Percentiles rank a stretch among this genome's conserved stretches.
Conservation (phyloP, 2,113 vertebrate genomes). For the Dinomys branickii region DNA sequence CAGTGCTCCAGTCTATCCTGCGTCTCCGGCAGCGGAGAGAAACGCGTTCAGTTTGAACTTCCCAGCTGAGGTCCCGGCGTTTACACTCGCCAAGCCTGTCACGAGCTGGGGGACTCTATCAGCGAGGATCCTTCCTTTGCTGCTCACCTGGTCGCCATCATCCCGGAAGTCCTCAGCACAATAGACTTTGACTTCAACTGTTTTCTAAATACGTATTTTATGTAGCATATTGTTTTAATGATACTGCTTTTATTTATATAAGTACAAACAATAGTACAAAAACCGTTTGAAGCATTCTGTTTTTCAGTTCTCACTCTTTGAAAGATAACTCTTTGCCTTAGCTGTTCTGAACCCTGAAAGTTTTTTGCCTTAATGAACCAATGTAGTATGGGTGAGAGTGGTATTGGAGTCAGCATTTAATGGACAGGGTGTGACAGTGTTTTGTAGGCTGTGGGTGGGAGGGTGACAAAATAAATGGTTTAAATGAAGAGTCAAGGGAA, state of each 20-base stretch:
- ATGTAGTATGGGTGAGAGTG: not conserved
- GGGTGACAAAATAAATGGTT: not conserved
- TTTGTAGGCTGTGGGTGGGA: not conserved
- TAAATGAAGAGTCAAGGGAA: not conserved
- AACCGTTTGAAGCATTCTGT: not conserved
- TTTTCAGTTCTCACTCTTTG: not conserved
- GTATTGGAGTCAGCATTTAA: not conserved
- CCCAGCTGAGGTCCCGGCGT: too few relatives aligned
- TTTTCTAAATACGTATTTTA: not conserved
- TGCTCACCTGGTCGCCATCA: too few relatives aligned
- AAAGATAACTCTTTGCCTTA: constrained; percentile 2
- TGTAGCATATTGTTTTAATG: not conserved
- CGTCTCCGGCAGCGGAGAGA: too few relatives aligned
- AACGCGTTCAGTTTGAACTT: too few relatives aligned
- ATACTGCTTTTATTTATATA: not conserved
- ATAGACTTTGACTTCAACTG: not conserved
- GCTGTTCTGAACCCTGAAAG: not conserved
- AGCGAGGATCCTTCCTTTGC: too few relatives aligned
- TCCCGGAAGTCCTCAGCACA: not conserved
- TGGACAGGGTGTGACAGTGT: not conserved
- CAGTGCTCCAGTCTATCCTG: too few relatives aligned
- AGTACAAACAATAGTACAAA: not conserved
- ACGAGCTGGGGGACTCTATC: too few relatives aligned
- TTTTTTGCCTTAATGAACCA: constrained; percentile 25
- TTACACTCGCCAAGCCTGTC: too few relatives aligned